A percentile compares a stretch with the other conserved stretches of the same genome.
Evolutionary conservation across 2,888 invertebrate genomes (phyloP).

Genomic region (Andrena bicolor): DNA sequence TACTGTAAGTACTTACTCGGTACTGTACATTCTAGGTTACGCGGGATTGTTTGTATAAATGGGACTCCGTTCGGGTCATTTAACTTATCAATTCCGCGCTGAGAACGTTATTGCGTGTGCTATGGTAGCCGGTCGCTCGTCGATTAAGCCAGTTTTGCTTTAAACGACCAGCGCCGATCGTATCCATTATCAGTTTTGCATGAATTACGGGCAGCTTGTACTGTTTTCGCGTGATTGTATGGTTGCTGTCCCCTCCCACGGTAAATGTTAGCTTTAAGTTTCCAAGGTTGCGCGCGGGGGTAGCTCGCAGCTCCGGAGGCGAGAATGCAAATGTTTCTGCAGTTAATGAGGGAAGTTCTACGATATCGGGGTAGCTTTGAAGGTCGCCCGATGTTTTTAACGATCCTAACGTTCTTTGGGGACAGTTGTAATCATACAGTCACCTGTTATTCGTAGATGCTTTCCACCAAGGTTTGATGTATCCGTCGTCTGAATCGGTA

Average conservation of each 20-base stretch:
- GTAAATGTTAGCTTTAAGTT: slow-evolving; percentile 27
- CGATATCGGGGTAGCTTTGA: slow-evolving; percentile 10
- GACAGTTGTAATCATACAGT: slow-evolving; percentile 68
- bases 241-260: background rate
- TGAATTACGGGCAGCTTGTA: slow-evolving; percentile 37
- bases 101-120: slow-evolving; percentile 22
- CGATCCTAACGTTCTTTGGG: background rate
- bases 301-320: background rate
- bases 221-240: slow-evolving; percentile 1
- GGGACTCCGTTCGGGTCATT: background rate
- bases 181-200: slow-evolving; percentile 36
- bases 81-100: slow-evolving; percentile 22
- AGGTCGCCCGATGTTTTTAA: background rate
- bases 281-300: background rate
- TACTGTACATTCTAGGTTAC: background rate
- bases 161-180: slow-evolving; percentile 12
- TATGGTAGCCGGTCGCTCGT: background rate
- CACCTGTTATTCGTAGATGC: slow-evolving; percentile 89
- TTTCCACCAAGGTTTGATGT: slow-evolving; percentile 89
- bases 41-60: background rate
- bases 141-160: slow-evolving; percentile 33
- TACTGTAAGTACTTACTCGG: background rate
- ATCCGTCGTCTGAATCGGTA: slow-evolving; percentile 88
- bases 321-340: slow-evolving; percentile 38
- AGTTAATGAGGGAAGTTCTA: slow-evolving; percentile 36